A percentile compares a stretch with the other conserved stretches of the same genome.
These are phyloP conservation scores for Butorides virescens DNA, from an alignment of 2,113 vertebrate species.

Conservation along the genomic window DNA sequence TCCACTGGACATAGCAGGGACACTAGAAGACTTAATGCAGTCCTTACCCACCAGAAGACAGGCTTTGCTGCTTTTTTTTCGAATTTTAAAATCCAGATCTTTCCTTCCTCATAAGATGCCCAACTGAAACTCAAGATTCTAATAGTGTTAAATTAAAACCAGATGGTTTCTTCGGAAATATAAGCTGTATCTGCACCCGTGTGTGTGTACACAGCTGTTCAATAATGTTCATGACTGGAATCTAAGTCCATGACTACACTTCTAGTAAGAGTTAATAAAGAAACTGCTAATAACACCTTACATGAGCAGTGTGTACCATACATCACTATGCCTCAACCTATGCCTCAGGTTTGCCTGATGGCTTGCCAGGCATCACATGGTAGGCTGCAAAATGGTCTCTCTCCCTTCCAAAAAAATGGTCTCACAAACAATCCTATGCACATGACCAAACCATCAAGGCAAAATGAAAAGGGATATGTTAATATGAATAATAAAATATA, in stretches of 20 bases:
- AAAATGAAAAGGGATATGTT: neutral
- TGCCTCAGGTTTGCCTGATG: neutral
- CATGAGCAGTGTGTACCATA: neutral
- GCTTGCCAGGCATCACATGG: neutral
- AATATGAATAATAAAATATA: neutral
- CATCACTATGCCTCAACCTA: neutral
- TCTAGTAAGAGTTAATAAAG: neutral
- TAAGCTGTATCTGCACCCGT: neutral
- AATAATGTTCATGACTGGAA: neutral
- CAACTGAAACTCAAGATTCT: neutral
- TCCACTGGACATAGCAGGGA: neutral
- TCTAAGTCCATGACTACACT: neutral
- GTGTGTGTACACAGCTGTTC: neutral
- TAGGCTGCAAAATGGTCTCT: neutral
- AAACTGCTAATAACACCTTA: neutral
- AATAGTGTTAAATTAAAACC: neutral
- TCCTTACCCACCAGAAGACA: neutral
- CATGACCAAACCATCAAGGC: neutral
- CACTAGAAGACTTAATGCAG: neutral
- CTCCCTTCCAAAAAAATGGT: neutral
- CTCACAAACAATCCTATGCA: neutral
- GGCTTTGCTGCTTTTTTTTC: neutral
- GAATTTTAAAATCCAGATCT: neutral
- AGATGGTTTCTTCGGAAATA: neutral
- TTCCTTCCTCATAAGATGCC: neutral